Base-by-base conservation (phyloP, 2,888 invertebrate genomes). In the Trachelus troglodyta region DNA sequence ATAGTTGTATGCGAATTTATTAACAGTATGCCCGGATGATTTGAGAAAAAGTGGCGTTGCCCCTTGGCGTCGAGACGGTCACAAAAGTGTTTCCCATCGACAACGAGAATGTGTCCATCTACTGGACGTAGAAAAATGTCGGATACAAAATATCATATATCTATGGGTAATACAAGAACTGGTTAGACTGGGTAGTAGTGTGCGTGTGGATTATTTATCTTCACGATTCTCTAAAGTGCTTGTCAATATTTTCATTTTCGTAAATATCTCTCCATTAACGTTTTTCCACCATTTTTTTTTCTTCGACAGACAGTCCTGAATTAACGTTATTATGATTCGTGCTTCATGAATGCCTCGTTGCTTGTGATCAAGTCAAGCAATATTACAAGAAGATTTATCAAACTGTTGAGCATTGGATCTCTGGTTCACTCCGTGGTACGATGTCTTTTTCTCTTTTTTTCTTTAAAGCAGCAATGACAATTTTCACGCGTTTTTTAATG, bases 71-170 rank as follows among this genome's bases (percentile, higher is more conserved):
- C 15, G 40, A 6, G 40, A 40, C 40, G 40, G 40, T 40, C 40
- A 15, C 40, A 40, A 40, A 15, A 15, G 40, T 40, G 15, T 40
- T 40, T 40, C 15, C 40, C 40, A 40, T 40, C 40, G 15, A 15
- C 40, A 40, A 15, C 40, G 40, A 40, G 6, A 40, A 15, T 40
- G 40, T 40, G 40, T 40, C 40, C 40, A 15, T 40, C 79, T 33
- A 76, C 78, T 79, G 76, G 81, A 80, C 80, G 80, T 81, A 81
- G 80, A 81, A 81, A 81, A 81, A 80, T 80, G 79, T 76, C 79
- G 80, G 80, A 80, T 80, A 79, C 81, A 81, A 81, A 81, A 80
- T 81, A 81, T 81, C 80, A 76, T 80, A 81, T 81, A 77, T 81
- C 79, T 81, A 79, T 79, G 79, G 79, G 79, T 74, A 79, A 80